Conservation (phyloP, 2,113 vertebrate species). For the Genyomyrus donnyi region DNA sequence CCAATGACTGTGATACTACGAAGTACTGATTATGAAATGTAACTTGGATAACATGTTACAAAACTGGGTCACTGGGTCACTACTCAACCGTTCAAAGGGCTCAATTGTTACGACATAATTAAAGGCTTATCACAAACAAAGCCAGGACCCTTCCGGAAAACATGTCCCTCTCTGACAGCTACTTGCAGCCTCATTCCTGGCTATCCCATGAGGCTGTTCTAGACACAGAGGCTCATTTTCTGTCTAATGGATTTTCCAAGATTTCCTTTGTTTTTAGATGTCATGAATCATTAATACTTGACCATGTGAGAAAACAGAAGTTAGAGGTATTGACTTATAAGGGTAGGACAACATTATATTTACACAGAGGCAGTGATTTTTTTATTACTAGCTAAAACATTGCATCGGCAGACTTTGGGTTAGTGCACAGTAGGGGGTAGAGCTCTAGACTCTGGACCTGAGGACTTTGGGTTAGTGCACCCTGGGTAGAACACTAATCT, state of each 20-base stretch:
- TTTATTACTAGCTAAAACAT: background rate
- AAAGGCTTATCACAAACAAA: background rate
- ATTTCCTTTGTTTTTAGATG: slow-evolving; percentile 14
- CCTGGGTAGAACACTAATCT: background rate
- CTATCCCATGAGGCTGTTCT: slow-evolving; percentile 4
- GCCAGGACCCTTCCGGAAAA: background rate
- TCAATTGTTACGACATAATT: slow-evolving; percentile 7
- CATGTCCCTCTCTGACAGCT: background rate
- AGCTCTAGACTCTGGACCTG: background rate
- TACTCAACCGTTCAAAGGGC: background rate
- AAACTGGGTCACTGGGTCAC: slow-evolving; percentile 15
- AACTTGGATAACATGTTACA: background rate
- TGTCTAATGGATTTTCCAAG: slow-evolving; percentile 15
- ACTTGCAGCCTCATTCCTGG: background rate
- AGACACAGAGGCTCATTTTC: background rate
- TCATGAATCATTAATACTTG: slow-evolving; percentile 11
- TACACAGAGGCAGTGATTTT: background rate
- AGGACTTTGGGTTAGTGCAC: background rate
- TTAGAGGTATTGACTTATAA: background rate
- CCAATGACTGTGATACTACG: background rate
- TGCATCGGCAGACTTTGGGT: background rate
- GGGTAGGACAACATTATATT: background rate
- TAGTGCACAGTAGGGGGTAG: background rate
- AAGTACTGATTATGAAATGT: slow-evolving; percentile 1
- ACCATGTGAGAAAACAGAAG: background rate